Evolutionary conservation across 2,888 invertebrate genomes (phyloP), one percentile per base, ranked within the genome.

Genomic region (Gymnocheta viridis): DNA sequence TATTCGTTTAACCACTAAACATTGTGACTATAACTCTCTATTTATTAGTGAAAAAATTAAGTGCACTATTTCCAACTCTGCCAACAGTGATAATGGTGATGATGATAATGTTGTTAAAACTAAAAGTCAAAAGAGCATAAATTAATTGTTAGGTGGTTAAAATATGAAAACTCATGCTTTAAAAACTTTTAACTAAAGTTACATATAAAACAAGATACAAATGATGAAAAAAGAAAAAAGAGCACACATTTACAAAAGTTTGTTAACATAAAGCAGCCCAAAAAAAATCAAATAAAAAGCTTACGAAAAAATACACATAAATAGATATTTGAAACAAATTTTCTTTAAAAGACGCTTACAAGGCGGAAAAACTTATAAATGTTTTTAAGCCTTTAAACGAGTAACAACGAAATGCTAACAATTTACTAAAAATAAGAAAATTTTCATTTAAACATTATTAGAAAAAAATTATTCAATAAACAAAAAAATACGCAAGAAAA

Each of bases 321-420:
- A 67, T 56, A 41, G 22, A 32, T 44, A 49, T 56, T 74, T 64
- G 54, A 70, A 60, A 38, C 49, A 60, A 76, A 67, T 87, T 90
- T 89, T 89, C 89, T 89, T 90, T 90, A 90, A 90, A 90, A 89
- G 81, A 81, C 77, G 81, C 54, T 69, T 54, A 64, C 54, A 69
- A 77, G 49, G 73, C 73, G 84, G 84, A 84, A 84, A 84, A 84
- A 56, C 84, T 67, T 73, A 88, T 89, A 90, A 89, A 90, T 87
- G 86, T 87, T 88, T 86, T 86, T 74, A 84, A 89, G 87, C 87
- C 89, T 86, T 86, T 86, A 88, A 86, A 85, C 88, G 87, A 87
- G 86, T 86, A 86, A 87, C 88, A 88, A 58, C 86, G 62, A 54
- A 12, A 29, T 47, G 14, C 19, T 5, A 6, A 38, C 7, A 35